A percentile compares a stretch with the other conserved stretches of the same genome.
These are phyloP conservation scores for Sylvilagus bachmani DNA, from an alignment of 2,113 vertebrate genomes.

Conservation along the genomic window DNA sequence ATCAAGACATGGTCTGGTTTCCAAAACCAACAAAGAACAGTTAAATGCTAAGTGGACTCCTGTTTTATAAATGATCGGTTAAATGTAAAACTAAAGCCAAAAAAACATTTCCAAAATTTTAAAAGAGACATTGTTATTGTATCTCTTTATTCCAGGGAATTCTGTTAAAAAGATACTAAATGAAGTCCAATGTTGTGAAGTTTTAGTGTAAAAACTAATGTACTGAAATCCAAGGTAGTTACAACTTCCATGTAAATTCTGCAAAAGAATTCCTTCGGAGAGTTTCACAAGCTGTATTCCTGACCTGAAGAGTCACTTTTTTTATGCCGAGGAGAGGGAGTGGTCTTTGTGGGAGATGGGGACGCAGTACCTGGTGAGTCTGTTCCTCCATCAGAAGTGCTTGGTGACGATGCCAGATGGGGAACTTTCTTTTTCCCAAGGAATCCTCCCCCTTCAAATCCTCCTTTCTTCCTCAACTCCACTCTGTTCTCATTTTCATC, in stretches of 20 bases:
- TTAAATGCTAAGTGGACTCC: background rate
- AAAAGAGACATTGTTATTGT: conserved; percentile 43
- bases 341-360: conserved; percentile 94
- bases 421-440: conserved; percentile 94
- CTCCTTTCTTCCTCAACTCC: conserved; percentile 91
- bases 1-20: conserved; percentile 59
- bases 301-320: conserved; percentile 92
- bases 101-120: conserved; percentile 52
- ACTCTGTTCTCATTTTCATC: conserved; percentile 90
- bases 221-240: conserved; percentile 23
- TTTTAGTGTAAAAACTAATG: conserved; percentile 66
- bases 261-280: background rate
- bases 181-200: conserved; percentile 45
- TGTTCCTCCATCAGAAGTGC: conserved; percentile 91
- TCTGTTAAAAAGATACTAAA: conserved; percentile 65
- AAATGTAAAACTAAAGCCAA: conserved; percentile 22
- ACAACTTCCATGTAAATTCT: background rate
- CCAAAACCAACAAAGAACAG: conserved; percentile 53
- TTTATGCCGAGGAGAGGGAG: conserved; percentile 94
- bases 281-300: conserved; percentile 92
- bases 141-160: conserved; percentile 60
- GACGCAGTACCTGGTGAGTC: conserved; percentile 94
- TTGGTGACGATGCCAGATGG: conserved; percentile 89
- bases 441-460: conserved; percentile 94
- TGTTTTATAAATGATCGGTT: conserved; percentile 63